These are phyloP conservation scores for Fregata magnificens DNA, from an alignment of 2,113 vertebrate genomes.

Conservation along the genomic window DNA sequence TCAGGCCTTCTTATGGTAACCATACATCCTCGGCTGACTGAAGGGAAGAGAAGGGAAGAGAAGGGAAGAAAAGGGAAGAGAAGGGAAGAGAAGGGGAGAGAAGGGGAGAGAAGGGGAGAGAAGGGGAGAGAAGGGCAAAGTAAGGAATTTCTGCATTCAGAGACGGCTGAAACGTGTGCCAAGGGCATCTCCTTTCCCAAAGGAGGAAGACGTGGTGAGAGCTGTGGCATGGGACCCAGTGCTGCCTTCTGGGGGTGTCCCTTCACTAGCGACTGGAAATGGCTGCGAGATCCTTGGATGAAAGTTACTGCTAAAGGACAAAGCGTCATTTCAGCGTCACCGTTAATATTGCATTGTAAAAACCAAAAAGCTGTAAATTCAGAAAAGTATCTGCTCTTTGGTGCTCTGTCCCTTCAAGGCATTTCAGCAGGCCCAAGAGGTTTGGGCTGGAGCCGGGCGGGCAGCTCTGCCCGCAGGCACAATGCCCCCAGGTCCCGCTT, in stretches of 20 bases:
- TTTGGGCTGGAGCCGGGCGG: fast-evolving
- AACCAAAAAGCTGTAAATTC: background rate
- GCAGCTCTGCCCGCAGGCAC: fast-evolving
- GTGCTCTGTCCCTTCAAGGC: background rate
- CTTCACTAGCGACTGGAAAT: fast-evolving
- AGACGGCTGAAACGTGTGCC: background rate
- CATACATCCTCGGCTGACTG: background rate
- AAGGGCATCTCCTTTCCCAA: background rate
- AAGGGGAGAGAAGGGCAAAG: background rate
- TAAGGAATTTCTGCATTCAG: slow-evolving; percentile 32
- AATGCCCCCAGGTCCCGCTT: fast-evolving
- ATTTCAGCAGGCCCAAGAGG: background rate
- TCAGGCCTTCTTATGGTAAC: background rate
- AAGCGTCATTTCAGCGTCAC: background rate
- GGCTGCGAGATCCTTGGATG: background rate
- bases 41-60: background rate
- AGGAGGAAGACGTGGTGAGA: background rate
- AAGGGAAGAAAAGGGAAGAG: no score
- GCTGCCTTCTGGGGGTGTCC: background rate
- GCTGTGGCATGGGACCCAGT: background rate
- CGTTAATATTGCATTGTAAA: background rate
- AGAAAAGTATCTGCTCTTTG: background rate
- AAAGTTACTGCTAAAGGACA: background rate
- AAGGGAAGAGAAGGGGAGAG: no score
- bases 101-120: background rate